Evolutionary conservation across 2,113 vertebrate species (phyloP).

Genomic region (Eleginops maclovinus): DNA sequence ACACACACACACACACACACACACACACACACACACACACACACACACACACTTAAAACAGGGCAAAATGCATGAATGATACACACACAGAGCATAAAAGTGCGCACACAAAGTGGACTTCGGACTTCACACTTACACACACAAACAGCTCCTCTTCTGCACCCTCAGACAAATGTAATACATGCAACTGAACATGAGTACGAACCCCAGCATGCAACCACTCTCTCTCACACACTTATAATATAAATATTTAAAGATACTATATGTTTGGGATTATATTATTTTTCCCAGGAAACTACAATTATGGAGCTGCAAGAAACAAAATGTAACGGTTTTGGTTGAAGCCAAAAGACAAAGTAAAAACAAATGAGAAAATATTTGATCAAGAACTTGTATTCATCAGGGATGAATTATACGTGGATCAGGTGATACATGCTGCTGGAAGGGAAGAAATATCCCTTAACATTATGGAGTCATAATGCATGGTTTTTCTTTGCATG

Average conservation of each 20-base stretch:
- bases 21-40: slow-evolving; percentile 23
- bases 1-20: neutral
- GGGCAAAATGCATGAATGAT: slow-evolving; percentile 17
- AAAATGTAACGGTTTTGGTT: slow-evolving; percentile 35
- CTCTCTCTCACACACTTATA: neutral
- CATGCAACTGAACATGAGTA: slow-evolving; percentile 28
- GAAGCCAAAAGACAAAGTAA: slow-evolving; percentile 56
- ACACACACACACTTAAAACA: slow-evolving; percentile 16
- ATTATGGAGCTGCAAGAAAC: slow-evolving; percentile 29
- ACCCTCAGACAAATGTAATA: slow-evolving; percentile 41
- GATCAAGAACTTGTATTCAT: slow-evolving; percentile 51
- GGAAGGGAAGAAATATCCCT: slow-evolving; percentile 19
- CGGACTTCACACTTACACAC: slow-evolving; percentile 14
- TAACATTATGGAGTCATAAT: slow-evolving; percentile 24
- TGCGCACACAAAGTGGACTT: slow-evolving; percentile 11
- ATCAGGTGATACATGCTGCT: slow-evolving; percentile 42
- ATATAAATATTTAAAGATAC: too few relatives aligned
- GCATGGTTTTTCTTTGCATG: slow-evolving; percentile 26
- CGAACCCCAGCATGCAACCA: slow-evolving; percentile 20
- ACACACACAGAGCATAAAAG: slow-evolving; percentile 19
- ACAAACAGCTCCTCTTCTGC: slow-evolving; percentile 27
- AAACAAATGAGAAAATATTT: slow-evolving; percentile 57
- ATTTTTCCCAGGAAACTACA: slow-evolving; percentile 55
- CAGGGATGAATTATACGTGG: slow-evolving; percentile 37
- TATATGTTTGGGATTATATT: slow-evolving; percentile 34